phyloP scores from a whole-genome alignment of 1,140 invertebrate species.

The Zeugodacus cucurbitae region DNA sequence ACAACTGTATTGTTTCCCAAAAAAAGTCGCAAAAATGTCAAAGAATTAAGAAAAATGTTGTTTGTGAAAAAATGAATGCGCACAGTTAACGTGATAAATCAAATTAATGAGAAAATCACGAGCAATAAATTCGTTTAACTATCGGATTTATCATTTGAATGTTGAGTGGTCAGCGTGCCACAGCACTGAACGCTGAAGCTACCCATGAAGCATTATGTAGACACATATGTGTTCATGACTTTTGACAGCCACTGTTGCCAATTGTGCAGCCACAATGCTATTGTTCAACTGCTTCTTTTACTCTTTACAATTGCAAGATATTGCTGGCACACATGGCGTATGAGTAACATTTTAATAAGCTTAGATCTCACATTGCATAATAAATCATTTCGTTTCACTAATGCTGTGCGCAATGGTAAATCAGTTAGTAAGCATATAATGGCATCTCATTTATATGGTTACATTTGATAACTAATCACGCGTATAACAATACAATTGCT shows the following conservation, averaged over 20 bases:
- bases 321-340: neutral
- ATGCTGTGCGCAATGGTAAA: neutral
- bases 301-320: too few species aligned
- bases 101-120: constrained; percentile 43
- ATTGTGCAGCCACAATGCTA: neutral
- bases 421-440: neutral
- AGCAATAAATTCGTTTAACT: constrained; percentile 42
- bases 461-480: neutral
- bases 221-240: neutral
- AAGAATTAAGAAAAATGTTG: constrained; percentile 13
- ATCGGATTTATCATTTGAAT: constrained; percentile 41
- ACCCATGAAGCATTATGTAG: neutral
- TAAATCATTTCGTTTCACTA: neutral
- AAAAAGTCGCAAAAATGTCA: neutral
- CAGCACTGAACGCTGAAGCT: neutral
- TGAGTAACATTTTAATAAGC: constrained; percentile 30
- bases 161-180: neutral
- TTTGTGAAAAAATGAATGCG: neutral
- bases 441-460: neutral
- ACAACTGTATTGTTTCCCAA: neutral
- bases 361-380: neutral
- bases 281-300: too few species aligned
- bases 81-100: constrained; percentile 39
- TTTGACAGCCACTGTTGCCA: neutral
- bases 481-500: neutral